Conservation (phyloP, 1,140 invertebrate genomes). For the Macrostomum lignano region DNA sequence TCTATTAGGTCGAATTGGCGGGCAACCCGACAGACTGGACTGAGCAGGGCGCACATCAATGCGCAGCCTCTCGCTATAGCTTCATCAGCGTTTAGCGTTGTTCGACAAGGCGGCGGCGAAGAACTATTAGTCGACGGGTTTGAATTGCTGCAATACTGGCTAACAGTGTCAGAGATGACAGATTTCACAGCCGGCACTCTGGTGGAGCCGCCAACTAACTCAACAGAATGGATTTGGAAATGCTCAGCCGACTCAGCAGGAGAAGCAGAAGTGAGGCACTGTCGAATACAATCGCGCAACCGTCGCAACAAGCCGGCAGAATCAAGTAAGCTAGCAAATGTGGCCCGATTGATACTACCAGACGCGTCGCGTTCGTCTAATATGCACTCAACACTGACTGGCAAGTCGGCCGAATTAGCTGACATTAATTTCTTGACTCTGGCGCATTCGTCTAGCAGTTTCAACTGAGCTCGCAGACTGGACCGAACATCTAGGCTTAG, state of each 20-base stretch:
- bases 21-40: too few species aligned
- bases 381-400: constrained; percentile 86
- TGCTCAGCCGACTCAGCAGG: too few species aligned
- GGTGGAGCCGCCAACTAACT: constrained; percentile 76
- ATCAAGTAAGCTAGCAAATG: too few species aligned
- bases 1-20: too few species aligned
- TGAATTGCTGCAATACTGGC: too few species aligned
- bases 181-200: constrained; percentile 67
- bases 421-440: constrained; percentile 98
- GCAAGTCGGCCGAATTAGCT: constrained; percentile 54
- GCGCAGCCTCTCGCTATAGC: constrained; percentile 77
- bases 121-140: constrained; percentile 58
- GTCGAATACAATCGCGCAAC: too few species aligned
- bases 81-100: constrained; percentile 82
- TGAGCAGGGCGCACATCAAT: constrained; percentile 57
- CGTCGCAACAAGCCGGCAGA: too few species aligned
- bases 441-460: constrained; percentile 65
- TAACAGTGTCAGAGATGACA: constrained; percentile 30
- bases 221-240: constrained; percentile 73
- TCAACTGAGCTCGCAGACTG: constrained; percentile 52
- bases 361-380: constrained; percentile 85
- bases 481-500: constrained; percentile 55
- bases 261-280: too few species aligned
- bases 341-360: constrained; percentile 12
- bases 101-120: too few species aligned